Conservation (phyloP, 2,113 vertebrate species). For the Podarcis cretensis region DNA sequence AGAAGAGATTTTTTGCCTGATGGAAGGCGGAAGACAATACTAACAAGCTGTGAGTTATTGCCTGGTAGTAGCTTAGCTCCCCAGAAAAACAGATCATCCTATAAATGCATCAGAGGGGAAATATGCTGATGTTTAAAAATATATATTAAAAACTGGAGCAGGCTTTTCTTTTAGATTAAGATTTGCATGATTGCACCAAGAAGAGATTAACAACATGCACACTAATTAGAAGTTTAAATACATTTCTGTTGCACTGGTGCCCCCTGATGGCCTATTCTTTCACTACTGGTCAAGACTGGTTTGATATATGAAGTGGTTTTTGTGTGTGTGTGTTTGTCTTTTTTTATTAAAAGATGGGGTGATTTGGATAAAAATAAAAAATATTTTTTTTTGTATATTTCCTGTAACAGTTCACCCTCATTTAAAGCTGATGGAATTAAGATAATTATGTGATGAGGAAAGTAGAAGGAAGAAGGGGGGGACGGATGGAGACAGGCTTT, state of each 20-base stretch:
- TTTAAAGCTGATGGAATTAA: too few relatives aligned
- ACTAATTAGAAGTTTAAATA: not conserved
- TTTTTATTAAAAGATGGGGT: too few relatives aligned
- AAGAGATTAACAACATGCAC: accelerated
- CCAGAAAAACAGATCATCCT: slow-evolving; percentile 31
- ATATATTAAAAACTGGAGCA: slow-evolving; percentile 19
- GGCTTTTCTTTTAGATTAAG: not conserved
- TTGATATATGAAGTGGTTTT: too few relatives aligned
- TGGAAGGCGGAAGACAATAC: not conserved
- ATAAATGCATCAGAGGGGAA: slow-evolving; percentile 14
- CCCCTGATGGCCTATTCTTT: slow-evolving; percentile 62
- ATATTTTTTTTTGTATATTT: too few relatives aligned
- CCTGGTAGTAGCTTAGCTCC: slow-evolving; percentile 6
- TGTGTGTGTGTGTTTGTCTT: too few relatives aligned
- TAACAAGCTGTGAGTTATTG: not conserved
- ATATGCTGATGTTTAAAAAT: not conserved
- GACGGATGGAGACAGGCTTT: too few relatives aligned
- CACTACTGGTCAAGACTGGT: not conserved
- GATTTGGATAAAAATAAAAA: too few relatives aligned
- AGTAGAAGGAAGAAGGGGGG: too few relatives aligned
- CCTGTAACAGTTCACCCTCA: too few relatives aligned
- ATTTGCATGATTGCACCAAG: not conserved
- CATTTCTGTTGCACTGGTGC: slow-evolving; percentile 61
- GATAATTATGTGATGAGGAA: too few relatives aligned
- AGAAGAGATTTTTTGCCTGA: not conserved